Evolutionary conservation across 2,797 vertebrate species (phyloP).

Genomic region (Onychomys leucogaster): DNA sequence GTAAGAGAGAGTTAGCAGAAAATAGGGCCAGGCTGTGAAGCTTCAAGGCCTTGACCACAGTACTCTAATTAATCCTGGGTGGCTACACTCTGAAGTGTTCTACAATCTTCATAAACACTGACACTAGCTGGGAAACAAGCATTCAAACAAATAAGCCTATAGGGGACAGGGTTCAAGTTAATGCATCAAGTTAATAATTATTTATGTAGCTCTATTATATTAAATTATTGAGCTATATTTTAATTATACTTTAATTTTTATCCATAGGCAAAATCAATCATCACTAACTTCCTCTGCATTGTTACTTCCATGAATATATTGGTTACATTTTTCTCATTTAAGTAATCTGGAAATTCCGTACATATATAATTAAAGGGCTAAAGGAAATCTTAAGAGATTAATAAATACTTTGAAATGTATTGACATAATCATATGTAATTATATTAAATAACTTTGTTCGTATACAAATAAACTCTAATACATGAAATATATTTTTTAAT

Average conservation of each 20-base stretch:
- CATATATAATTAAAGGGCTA: background rate
- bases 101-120: background rate
- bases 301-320: background rate
- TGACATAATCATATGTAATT: background rate
- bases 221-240: background rate
- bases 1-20: background rate
- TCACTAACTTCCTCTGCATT: background rate
- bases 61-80: background rate
- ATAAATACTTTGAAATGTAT: background rate
- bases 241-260: background rate
- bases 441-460: background rate
- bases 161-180: background rate
- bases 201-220: background rate
- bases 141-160: background rate
- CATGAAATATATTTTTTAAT: background rate
- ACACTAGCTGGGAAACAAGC: background rate
- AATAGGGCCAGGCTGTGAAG: background rate
- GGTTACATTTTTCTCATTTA: background rate
- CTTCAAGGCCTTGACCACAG: background rate
- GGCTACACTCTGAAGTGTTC: background rate
- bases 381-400: background rate
- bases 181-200: background rate
- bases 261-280: constrained; percentile 3
- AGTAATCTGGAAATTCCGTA: background rate
- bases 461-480: background rate